A percentile compares a stretch with the other conserved stretches of the same genome.
Evolutionary conservation across 2,113 vertebrate species (phyloP).

Genomic region (Ascaphus truei): DNA sequence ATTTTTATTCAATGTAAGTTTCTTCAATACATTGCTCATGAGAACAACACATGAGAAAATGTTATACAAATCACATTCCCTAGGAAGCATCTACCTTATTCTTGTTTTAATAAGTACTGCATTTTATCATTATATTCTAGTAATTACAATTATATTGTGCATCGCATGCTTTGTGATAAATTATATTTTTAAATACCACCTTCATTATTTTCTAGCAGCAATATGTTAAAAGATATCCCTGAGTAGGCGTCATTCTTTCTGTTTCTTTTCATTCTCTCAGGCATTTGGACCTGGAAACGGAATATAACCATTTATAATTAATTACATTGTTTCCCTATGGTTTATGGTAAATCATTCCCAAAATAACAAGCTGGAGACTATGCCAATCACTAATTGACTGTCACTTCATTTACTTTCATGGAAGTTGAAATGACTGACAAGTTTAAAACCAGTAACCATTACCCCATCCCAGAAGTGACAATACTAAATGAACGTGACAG

Average conservation of each 20-base stretch:
- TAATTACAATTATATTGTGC: no score
- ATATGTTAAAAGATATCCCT: background rate
- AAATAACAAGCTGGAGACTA: background rate
- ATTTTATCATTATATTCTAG: no score
- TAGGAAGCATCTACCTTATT: no score
- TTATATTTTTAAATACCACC: background rate
- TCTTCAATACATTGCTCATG: no score
- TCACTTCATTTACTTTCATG: background rate
- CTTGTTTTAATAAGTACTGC: no score
- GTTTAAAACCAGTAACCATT: background rate
- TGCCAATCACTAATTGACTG: background rate
- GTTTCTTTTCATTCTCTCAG: background rate
- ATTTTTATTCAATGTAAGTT: no score
- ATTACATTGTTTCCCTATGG: background rate
- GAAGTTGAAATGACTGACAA: background rate
- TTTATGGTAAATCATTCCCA: background rate
- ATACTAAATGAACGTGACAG: background rate
- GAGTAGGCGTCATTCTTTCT: background rate
- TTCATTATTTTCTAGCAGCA: background rate
- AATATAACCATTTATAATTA: background rate
- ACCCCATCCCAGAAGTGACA: background rate
- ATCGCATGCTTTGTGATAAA: no score
- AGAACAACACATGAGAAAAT: no score
- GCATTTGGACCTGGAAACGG: background rate
- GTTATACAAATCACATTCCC: no score